Conservation (phyloP, 2,797 vertebrate species). For the Sebastes reedi region DNA sequence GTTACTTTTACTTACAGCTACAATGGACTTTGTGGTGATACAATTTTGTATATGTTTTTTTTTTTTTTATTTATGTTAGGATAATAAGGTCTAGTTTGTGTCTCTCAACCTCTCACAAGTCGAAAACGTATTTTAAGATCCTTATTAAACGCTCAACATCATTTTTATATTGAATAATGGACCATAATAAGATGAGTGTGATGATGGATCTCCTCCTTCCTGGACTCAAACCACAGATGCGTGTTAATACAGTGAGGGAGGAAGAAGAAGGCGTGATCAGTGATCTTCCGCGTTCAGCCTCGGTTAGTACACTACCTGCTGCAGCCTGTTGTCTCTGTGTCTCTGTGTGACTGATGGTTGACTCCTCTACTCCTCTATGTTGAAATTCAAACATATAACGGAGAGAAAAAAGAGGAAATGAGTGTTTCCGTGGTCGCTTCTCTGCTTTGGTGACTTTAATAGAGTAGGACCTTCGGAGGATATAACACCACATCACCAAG, state of each 20-base stretch:
- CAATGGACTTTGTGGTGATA: too few relatives aligned
- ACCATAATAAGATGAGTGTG: background rate
- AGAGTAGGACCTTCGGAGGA: constrained; percentile 11
- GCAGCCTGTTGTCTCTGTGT: background rate
- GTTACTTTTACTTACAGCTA: too few relatives aligned
- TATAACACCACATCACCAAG: background rate
- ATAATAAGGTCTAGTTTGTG: too few relatives aligned
- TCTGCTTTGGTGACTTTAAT: constrained; percentile 9
- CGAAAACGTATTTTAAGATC: background rate
- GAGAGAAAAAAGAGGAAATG: constrained; percentile 70
- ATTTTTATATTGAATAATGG: fast-evolving
- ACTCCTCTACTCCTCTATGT: constrained; percentile 20
- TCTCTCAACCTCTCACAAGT: background rate
- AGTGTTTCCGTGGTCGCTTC: background rate
- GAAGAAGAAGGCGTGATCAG: constrained; percentile 47
- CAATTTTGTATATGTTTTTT: background rate
- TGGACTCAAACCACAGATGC: background rate
- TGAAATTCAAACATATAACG: constrained; percentile 36
- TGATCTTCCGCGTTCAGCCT: constrained; percentile 59
- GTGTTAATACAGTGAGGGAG: background rate
- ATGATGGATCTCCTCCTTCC: constrained; percentile 9
- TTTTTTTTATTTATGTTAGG: too few relatives aligned
- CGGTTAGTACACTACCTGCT: background rate
- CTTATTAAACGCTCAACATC: background rate
- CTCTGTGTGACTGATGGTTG: background rate